These are phyloP conservation scores for Lasioglossum lativentre DNA, from an alignment of 2,888 invertebrate genomes.

Conservation along the genomic window DNA sequence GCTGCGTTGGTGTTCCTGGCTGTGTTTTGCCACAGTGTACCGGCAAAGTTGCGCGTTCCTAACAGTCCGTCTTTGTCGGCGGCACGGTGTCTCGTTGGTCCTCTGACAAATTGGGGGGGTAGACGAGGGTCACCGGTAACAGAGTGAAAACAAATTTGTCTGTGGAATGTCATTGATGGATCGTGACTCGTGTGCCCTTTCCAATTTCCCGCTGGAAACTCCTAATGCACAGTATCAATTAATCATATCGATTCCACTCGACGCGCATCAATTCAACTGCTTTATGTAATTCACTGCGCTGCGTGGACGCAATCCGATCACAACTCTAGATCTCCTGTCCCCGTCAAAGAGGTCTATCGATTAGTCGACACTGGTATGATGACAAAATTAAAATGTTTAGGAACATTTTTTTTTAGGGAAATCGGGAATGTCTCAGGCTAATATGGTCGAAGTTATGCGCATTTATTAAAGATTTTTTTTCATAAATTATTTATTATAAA, in stretches of 20 bases:
- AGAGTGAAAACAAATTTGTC: slow-evolving; percentile 70
- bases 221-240: slow-evolving; percentile 15
- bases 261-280: not conserved
- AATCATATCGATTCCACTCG: slow-evolving; percentile 15
- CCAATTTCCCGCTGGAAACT: slow-evolving; percentile 23
- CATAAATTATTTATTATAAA: too few species aligned
- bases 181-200: slow-evolving; percentile 37
- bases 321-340: not conserved
- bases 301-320: not conserved
- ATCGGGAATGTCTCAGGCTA: not conserved
- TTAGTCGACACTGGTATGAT: too few species aligned
- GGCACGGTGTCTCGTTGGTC: slow-evolving; percentile 68
- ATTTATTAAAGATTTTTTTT: too few species aligned
- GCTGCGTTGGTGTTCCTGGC: slow-evolving; percentile 32
- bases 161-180: slow-evolving; percentile 51
- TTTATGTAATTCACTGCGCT: not conserved
- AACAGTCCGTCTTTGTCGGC: slow-evolving; percentile 73
- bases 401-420: not conserved
- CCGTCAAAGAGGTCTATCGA: not conserved
- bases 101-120: slow-evolving; percentile 76
- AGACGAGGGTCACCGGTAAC: slow-evolving; percentile 53
- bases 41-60: slow-evolving; percentile 65
- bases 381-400: not conserved
- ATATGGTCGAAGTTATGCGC: too few species aligned
- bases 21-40: slow-evolving; percentile 63